Conservation (phyloP, 2,888 invertebrate genomes). For the Cephus runcator region DNA sequence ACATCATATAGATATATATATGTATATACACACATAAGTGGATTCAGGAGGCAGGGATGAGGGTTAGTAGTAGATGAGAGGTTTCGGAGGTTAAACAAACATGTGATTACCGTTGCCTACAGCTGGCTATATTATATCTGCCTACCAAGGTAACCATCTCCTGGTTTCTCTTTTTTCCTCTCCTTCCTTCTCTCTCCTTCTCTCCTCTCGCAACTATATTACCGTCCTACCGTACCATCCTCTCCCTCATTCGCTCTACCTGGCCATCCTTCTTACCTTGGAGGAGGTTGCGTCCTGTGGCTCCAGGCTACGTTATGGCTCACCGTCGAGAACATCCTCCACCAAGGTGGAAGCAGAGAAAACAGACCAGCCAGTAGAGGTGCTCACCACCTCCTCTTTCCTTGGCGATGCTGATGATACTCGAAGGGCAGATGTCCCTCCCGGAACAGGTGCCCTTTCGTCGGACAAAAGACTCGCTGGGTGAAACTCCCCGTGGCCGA, state of each 20-base stretch:
- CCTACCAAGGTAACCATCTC: slow-evolving; percentile 58
- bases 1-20: not conserved
- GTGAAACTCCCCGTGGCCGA: not conserved
- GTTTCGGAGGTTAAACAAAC: slow-evolving; percentile 66
- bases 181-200: slow-evolving; percentile 28
- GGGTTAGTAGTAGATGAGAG: slow-evolving; percentile 56
- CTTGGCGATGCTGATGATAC: not conserved
- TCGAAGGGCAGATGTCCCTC: not conserved
- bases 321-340: not conserved
- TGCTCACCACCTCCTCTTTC: not conserved
- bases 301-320: slow-evolving; percentile 7
- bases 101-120: slow-evolving; percentile 65
- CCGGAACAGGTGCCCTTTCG: not conserved
- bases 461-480: not conserved
- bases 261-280: slow-evolving; percentile 17
- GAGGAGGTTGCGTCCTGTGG: slow-evolving; percentile 10
- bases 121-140: slow-evolving; percentile 64
- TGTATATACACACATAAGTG: not conserved
- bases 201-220: slow-evolving; percentile 19
- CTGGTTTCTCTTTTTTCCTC: not conserved
- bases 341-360: not conserved
- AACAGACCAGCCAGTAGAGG: not conserved
- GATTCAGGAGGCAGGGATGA: not conserved
- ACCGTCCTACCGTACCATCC: slow-evolving; percentile 15
- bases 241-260: slow-evolving; percentile 36